phyloP scores from a whole-genome alignment of 2,113 vertebrate genomes.

The Oophaga pumilio region DNA sequence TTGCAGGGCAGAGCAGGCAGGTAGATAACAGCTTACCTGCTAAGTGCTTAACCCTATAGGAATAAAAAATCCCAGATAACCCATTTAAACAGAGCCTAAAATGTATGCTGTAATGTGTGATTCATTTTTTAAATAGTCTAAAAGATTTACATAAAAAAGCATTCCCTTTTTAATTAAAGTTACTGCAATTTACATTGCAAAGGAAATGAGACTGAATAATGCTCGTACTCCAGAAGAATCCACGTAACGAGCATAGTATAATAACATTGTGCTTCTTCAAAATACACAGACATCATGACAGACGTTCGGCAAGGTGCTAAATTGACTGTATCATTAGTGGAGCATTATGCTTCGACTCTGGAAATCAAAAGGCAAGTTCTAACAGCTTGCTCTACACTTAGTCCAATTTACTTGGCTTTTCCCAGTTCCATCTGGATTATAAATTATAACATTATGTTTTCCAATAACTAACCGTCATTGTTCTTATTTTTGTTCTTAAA shows the following conservation, averaged over 20 bases:
- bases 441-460: conserved; percentile 74
- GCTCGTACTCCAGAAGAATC: not conserved
- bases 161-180: conserved; percentile 8
- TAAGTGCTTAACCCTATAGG: no score
- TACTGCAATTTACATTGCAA: conserved; percentile 11
- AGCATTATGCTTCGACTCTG: conserved; percentile 63
- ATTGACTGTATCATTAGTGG: conserved; percentile 64
- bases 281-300: conserved; percentile 43
- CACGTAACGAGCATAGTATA: conserved; percentile 41
- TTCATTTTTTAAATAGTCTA: not conserved
- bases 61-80: no score
- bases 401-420: conserved; percentile 76
- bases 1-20: no score
- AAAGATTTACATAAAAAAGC: not conserved
- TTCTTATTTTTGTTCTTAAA: conserved; percentile 29
- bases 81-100: no score
- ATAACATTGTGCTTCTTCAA: conserved; percentile 14
- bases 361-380: conserved; percentile 71
- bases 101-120: not conserved
- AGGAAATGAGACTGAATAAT: not conserved
- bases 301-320: conserved; percentile 37
- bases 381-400: conserved; percentile 77
- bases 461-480: conserved; percentile 71
- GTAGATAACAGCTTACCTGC: no score
- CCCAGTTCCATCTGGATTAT: conserved; percentile 72